Base-by-base conservation (phyloP, 2,888 invertebrate species). In the Hirtodrosophila trivittata region DNA sequence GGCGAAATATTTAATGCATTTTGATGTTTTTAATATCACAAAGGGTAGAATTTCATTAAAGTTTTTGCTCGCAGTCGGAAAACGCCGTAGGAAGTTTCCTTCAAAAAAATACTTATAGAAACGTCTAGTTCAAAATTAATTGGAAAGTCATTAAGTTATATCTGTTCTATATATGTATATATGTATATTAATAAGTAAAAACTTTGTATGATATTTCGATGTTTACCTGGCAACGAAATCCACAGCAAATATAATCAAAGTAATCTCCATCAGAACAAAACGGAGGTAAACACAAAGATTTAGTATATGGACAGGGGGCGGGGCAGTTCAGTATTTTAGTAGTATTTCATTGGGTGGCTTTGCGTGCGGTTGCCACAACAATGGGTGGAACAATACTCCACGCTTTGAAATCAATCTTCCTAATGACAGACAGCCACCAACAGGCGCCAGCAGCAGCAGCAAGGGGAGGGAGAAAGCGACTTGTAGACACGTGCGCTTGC, bases 361-460 rank as follows among this genome's bases (percentile, higher is more conserved):
- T 63, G 59, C 66, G 74, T 77, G 72, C 39, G 52, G 56, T 55
- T 51, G 43, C 49, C 60, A 67, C 52, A 82, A 78, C 67, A 78
- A 78, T 65, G 60, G 60, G 63, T 38, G 68, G 47, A 47, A 51
- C 63, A 58, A 62, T 60, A 66, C 74, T 74, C 63, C 60, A 71
- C 59, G 78, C 64, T 67, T 78, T 75, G 76, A 82, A 82, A 82
- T 82, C 85, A 82, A 85, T 82, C 85, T 82, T 76, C 75, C 85
- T 82, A 85, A 82, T 82, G 81, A 82, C 85, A 78, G 82, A 73
- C 73, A 66, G 47, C 35, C 50, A 43, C 28, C 41, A 38, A 43
- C 66, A 59, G 54, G 43, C 43, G 38, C 45, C 45, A 47, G 41
- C 35, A 55, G 18, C 21, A 42, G 21, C 16, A 35, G 21, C 3